These are phyloP conservation scores for Dynastes maya DNA, from an alignment of 2,888 invertebrate genomes.

Conservation along the genomic window DNA sequence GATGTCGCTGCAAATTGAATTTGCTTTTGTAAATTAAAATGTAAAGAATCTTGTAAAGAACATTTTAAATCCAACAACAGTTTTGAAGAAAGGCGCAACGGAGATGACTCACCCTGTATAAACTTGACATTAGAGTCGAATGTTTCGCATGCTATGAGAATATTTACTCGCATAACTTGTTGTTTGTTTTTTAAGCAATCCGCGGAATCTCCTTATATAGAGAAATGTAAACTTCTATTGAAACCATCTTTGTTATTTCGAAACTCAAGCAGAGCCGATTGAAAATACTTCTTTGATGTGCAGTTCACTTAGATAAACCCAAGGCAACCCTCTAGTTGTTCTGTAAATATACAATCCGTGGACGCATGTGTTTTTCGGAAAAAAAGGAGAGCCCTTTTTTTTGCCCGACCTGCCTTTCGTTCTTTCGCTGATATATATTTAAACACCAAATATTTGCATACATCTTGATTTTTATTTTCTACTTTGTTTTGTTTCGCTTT, in stretches of 20 bases:
- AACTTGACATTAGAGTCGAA: background rate
- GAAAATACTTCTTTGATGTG: constrained; percentile 47
- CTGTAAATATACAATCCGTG: constrained; percentile 40
- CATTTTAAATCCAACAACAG: no score
- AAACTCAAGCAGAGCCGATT: constrained; percentile 35
- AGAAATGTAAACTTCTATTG: constrained; percentile 37
- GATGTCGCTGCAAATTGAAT: no score
- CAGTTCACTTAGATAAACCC: constrained; percentile 43
- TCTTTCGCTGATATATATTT: background rate
- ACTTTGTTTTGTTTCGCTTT: background rate
- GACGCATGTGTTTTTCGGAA: background rate
- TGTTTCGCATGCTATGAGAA: background rate
- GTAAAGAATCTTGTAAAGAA: no score
- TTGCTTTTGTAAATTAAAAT: no score
- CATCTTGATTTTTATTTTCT: constrained; percentile 10
- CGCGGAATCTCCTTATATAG: constrained; percentile 19
- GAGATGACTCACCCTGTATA: background rate
- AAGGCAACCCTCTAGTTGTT: constrained; percentile 46
- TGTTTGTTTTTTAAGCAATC: constrained; percentile 41
- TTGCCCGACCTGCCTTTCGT: background rate
- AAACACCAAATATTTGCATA: constrained; percentile 14
- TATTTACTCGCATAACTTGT: constrained; percentile 19
- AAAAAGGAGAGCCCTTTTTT: background rate
- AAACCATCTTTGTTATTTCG: constrained; percentile 49
- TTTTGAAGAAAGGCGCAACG: background rate